Evolutionary conservation across 2,888 invertebrate species (phyloP).

Genomic region (Sarcophaga caerulescens): DNA sequence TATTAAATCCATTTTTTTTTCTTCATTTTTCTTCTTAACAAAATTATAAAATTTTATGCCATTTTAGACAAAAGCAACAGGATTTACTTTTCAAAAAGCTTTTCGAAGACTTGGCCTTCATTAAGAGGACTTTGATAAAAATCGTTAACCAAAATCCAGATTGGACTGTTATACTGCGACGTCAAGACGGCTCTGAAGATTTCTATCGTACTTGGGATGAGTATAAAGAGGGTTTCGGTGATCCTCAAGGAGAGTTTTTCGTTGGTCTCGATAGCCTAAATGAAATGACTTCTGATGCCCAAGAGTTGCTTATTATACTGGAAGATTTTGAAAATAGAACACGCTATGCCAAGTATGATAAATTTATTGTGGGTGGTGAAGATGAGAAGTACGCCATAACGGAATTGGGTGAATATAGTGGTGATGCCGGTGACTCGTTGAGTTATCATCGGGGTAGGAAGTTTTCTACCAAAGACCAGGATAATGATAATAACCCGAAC

Average conservation of each 20-base stretch:
- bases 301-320: conserved; percentile 38
- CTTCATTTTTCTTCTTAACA: neutral
- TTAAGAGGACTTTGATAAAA: conserved; percentile 34
- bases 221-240: conserved; percentile 49
- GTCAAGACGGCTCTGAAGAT: conserved; percentile 47
- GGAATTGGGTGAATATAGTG: conserved; percentile 48
- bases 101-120: conserved; percentile 5
- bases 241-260: conserved; percentile 44
- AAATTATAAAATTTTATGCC: neutral
- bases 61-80: conserved; percentile 30
- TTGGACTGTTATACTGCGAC: conserved; percentile 41
- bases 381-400: conserved; percentile 46
- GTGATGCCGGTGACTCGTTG: conserved; percentile 52
- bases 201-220: conserved; percentile 50
- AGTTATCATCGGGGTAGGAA: conserved; percentile 41
- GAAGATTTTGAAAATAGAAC: conserved; percentile 44
- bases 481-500: conserved; percentile 49
- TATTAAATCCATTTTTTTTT: too few species aligned
- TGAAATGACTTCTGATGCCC: conserved; percentile 38
- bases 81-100: conserved; percentile 6
- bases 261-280: conserved; percentile 40
- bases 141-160: conserved; percentile 32
- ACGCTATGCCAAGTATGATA: conserved; percentile 50
- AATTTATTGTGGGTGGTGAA: conserved; percentile 37
- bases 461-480: conserved; percentile 54